These are phyloP conservation scores for Neoascia interrupta DNA, from an alignment of 2,888 invertebrate genomes.

Conservation along the genomic window DNA sequence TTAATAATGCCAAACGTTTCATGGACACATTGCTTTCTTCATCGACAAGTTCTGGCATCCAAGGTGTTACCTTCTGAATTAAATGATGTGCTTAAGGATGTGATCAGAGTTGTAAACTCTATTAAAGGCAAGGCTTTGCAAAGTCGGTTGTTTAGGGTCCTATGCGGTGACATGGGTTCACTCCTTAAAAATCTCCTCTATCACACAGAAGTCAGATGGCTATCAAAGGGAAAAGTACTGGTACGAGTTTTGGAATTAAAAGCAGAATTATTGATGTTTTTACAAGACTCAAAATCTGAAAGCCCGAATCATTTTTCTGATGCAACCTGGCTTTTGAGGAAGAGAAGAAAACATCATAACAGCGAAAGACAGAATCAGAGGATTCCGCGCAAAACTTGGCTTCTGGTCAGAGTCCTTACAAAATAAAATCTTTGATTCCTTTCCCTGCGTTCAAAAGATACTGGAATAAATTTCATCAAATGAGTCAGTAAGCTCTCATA, in stretches of 20 bases:
- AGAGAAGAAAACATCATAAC: too few species aligned
- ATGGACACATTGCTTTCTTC: slow-evolving; percentile 9
- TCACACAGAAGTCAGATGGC: slow-evolving; percentile 1
- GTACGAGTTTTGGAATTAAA: background rate
- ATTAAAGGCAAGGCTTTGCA: slow-evolving; percentile 12
- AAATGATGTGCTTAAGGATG: background rate
- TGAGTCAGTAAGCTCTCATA: too few species aligned
- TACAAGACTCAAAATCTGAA: background rate
- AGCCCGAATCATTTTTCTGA: background rate
- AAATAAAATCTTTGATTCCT: background rate
- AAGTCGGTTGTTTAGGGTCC: slow-evolving; percentile 17
- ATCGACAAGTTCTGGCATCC: slow-evolving; percentile 9
- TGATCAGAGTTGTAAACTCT: slow-evolving; percentile 23
- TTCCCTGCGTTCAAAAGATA: slow-evolving; percentile 6
- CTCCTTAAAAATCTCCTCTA: slow-evolving; percentile 7
- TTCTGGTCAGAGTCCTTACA: too few species aligned
- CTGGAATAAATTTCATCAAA: background rate
- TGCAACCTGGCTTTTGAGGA: too few species aligned
- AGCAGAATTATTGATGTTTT: background rate
- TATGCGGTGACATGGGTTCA: background rate
- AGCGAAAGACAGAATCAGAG: too few species aligned
- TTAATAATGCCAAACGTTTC: background rate
- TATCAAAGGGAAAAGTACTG: background rate
- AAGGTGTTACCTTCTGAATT: background rate
- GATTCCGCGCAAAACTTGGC: too few species aligned